These are phyloP conservation scores for Blera fallax DNA, from an alignment of 2,888 invertebrate genomes.

Conservation along the genomic window DNA sequence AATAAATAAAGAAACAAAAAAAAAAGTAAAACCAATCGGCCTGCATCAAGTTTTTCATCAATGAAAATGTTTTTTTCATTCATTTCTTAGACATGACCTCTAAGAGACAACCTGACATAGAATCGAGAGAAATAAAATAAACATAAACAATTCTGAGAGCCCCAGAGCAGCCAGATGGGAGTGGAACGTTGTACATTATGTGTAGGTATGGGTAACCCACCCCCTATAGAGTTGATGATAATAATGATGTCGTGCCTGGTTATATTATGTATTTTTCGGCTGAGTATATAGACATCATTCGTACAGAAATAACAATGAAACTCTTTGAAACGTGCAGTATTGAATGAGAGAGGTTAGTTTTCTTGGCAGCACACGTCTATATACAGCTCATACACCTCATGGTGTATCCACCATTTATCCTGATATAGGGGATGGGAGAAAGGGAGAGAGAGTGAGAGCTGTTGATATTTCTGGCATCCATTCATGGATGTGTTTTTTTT, in stretches of 20 bases:
- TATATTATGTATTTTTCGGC: constrained; percentile 16
- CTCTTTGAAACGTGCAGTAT: constrained; percentile 49
- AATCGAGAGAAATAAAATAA: constrained; percentile 64
- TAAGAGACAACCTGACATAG: constrained; percentile 68
- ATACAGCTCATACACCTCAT: constrained; percentile 3
- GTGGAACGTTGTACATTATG: constrained; percentile 19
- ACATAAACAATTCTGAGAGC: constrained; percentile 65
- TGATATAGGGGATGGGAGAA: not conserved
- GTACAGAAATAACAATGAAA: constrained; percentile 56
- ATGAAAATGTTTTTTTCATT: constrained; percentile 63
- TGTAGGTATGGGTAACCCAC: constrained; percentile 7
- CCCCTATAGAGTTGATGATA: constrained; percentile 25
- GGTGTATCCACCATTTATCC: not conserved
- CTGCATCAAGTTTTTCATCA: constrained; percentile 59
- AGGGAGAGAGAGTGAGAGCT: constrained; percentile 3
- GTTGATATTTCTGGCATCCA: constrained; percentile 61
- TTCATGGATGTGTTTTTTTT: constrained; percentile 49
- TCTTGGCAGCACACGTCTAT: constrained; percentile 3
- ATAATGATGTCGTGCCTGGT: constrained; percentile 28
- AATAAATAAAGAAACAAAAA: not conserved
- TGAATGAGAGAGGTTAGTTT: constrained; percentile 64
- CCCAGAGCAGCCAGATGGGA: constrained; percentile 29
- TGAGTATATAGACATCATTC: not conserved
- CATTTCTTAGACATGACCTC: constrained; percentile 70
- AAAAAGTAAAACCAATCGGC: constrained; percentile 29